Conservation (phyloP, 2,113 vertebrate genomes). For the Drymodes brunneopygia region DNA sequence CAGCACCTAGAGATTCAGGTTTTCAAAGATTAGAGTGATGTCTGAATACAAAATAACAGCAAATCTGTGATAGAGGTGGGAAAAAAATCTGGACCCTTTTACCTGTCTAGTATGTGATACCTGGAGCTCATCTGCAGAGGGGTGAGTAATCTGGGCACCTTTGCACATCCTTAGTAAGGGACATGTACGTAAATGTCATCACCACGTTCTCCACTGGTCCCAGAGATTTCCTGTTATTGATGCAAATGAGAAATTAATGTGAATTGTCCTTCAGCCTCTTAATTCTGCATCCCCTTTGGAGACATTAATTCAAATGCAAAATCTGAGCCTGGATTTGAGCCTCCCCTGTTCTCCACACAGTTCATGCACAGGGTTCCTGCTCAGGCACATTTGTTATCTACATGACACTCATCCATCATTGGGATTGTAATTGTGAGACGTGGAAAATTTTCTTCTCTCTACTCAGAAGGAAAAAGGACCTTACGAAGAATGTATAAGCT, state of each 20-base stretch:
- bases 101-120: not conserved
- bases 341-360: not conserved
- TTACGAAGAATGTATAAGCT: not conserved
- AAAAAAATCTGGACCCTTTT: not conserved
- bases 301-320: not conserved
- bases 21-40: not conserved
- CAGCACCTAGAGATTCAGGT: not conserved
- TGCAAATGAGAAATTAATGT: not conserved
- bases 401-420: not conserved
- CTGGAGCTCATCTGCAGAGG: not conserved
- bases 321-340: not conserved
- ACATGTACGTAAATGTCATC: not conserved
- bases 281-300: not conserved
- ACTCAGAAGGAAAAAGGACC: not conserved
- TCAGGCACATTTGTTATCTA: not conserved
- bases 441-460: not conserved
- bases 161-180: not conserved
- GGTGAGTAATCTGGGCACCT: not conserved
- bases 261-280: not conserved
- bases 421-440: not conserved
- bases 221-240: not conserved
- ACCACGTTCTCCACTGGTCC: fast-evolving
- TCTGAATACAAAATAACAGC: not conserved
- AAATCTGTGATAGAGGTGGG: not conserved
- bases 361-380: not conserved